These are phyloP conservation scores for Littorina saxatilis DNA, from an alignment of 1,140 invertebrate species.

Conservation along the genomic window DNA sequence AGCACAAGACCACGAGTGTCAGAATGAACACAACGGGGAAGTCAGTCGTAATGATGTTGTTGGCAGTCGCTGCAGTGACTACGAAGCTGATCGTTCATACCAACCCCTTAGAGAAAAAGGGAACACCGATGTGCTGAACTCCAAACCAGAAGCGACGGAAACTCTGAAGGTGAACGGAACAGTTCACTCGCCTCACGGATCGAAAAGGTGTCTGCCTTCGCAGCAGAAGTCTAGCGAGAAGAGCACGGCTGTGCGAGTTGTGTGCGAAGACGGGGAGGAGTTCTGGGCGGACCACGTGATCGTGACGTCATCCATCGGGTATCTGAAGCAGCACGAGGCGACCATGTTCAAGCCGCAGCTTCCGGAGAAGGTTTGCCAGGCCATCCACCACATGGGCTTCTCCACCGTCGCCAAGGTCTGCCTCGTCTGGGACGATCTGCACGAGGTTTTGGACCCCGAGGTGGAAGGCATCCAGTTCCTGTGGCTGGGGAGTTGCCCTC, in stretches of 20 bases:
- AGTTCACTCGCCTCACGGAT: too few species aligned
- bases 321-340: slow-evolving; percentile 9
- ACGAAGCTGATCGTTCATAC: too few species aligned
- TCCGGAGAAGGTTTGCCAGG: background rate
- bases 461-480: slow-evolving; percentile 29
- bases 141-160: background rate
- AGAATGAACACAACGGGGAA: too few species aligned
- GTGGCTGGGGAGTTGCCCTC: background rate
- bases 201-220: too few species aligned
- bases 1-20: too few species aligned
- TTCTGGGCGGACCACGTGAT: slow-evolving; percentile 24
- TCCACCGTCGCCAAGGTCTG: slow-evolving; percentile 24
- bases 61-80: too few species aligned
- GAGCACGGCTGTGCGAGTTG: slow-evolving; percentile 15
- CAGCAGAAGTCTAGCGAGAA: too few species aligned
- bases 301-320: slow-evolving; percentile 30
- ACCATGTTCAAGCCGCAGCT: slow-evolving; percentile 14
- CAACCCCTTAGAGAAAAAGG: too few species aligned
- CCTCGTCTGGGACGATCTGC: slow-evolving; percentile 24
- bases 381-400: slow-evolving; percentile 18
- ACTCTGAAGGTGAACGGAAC: background rate
- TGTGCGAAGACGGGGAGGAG: slow-evolving; percentile 21
- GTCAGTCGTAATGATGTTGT: too few species aligned
- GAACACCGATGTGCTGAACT: too few species aligned
- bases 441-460: background rate